Evolutionary conservation across 2,888 invertebrate genomes (phyloP).

Genomic region (Helobdella robusta): DNA sequence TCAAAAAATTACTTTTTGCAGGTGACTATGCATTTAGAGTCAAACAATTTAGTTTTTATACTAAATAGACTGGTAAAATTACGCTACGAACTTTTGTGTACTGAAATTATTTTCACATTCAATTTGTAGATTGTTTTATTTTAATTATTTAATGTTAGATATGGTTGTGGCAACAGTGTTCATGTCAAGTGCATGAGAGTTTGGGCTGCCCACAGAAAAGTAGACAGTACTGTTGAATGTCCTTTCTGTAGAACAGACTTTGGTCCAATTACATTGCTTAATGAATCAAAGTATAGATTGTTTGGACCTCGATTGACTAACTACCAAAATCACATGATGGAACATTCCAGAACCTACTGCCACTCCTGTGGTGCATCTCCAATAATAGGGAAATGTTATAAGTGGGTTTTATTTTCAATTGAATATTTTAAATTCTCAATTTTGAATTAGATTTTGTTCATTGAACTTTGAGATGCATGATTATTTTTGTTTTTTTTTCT

Average conservation of each 20-base stretch:
- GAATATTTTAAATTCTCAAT: too few species aligned
- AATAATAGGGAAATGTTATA: constrained; percentile 48
- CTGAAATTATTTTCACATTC: background rate
- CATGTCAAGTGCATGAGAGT: constrained; percentile 51
- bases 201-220: constrained; percentile 47
- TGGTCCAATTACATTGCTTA: constrained; percentile 39
- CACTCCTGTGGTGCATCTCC: constrained; percentile 42
- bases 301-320: background rate
- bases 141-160: constrained; percentile 35
- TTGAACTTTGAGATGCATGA: too few species aligned
- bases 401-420: too few species aligned
- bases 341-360: constrained; percentile 43
- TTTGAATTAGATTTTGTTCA: too few species aligned
- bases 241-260: constrained; percentile 50
- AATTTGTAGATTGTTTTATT: background rate
- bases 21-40: constrained; percentile 35
- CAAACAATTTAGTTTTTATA: background rate
- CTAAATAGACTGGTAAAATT: background rate
- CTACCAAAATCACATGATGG: background rate
- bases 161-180: constrained; percentile 49
- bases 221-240: constrained; percentile 45
- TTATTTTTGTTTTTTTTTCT: too few species aligned
- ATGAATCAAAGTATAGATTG: background rate
- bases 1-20: constrained; percentile 49
- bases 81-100: background rate